phyloP scores from a whole-genome alignment of 2,113 vertebrate genomes.

The Bos taurus region DNA sequence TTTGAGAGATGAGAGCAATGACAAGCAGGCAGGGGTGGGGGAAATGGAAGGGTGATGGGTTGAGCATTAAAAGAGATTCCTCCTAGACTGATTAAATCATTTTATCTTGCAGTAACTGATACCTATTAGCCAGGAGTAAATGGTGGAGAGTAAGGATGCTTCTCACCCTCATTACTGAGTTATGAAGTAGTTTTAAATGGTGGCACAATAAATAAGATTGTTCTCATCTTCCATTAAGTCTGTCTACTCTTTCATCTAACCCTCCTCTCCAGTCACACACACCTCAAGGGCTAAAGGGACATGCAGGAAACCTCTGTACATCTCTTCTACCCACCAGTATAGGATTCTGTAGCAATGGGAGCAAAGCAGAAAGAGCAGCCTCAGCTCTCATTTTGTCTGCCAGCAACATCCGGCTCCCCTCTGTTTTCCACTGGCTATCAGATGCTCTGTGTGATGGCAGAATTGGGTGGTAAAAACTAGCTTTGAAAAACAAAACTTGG shows the following conservation, averaged over 20 bases:
- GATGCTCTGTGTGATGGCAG: neutral
- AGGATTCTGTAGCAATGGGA: neutral
- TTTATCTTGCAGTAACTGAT: conserved; percentile 55
- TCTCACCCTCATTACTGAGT: neutral
- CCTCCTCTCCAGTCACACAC: neutral
- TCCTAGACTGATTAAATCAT: conserved; percentile 21
- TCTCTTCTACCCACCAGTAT: neutral
- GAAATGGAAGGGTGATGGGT: neutral
- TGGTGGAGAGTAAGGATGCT: neutral
- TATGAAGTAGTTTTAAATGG: conserved; percentile 23
- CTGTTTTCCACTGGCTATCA: neutral
- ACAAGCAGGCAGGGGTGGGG: neutral
- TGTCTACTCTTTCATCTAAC: neutral
- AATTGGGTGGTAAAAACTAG: neutral
- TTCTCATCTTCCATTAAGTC: neutral
- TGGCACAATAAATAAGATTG: neutral
- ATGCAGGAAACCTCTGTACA: neutral
- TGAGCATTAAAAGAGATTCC: conserved; percentile 33
- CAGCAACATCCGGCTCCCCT: neutral
- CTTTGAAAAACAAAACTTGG: neutral
- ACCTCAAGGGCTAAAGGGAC: neutral
- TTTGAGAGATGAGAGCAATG: conserved; percentile 13
- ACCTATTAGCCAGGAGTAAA: conserved; percentile 13
- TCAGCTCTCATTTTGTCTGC: neutral
- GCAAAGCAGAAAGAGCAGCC: neutral